Conservation (phyloP, 2,888 invertebrate species). For the Pseudeuparius sepicola region DNA sequence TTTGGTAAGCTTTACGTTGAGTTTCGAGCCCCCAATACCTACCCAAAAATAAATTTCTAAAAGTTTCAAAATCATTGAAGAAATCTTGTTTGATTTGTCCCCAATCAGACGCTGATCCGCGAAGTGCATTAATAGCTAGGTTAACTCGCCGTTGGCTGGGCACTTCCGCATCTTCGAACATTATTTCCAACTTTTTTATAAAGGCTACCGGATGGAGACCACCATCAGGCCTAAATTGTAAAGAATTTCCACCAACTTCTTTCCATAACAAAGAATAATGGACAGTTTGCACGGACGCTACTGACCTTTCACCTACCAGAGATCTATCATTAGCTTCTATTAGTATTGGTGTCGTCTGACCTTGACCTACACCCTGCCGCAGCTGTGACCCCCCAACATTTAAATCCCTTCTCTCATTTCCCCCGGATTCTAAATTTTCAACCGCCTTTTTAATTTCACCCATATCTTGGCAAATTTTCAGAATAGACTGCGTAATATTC, state of each 20-base stretch:
- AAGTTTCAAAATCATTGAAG: slow-evolving; percentile 4
- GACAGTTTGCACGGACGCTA: no score
- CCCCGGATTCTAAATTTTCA: no score
- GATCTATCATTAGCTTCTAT: no score
- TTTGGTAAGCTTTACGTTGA: slow-evolving; percentile 12
- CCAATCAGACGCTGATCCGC: slow-evolving; percentile 15
- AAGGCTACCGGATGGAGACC: slow-evolving; percentile 11
- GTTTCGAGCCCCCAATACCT: slow-evolving; percentile 13
- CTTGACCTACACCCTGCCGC: no score
- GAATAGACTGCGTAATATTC: no score
- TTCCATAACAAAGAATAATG: no score
- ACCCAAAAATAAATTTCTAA: slow-evolving; percentile 7
- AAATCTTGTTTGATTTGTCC: slow-evolving; percentile 11
- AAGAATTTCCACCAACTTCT: slow-evolving; percentile 10
- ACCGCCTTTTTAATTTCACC: no score
- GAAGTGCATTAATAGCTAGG: slow-evolving; percentile 12
- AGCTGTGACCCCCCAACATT: no score
- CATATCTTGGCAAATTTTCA: no score
- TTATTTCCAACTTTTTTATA: slow-evolving; percentile 13
- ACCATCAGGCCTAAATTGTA: slow-evolving; percentile 11
- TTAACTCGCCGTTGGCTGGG: slow-evolving; percentile 10
- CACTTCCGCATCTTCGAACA: slow-evolving; percentile 16
- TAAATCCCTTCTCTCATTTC: no score
- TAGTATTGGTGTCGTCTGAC: no score
- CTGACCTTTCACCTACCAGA: no score